phyloP scores from a whole-genome alignment of 2,888 invertebrate species.

The Caenorhabditis macrosperma region DNA sequence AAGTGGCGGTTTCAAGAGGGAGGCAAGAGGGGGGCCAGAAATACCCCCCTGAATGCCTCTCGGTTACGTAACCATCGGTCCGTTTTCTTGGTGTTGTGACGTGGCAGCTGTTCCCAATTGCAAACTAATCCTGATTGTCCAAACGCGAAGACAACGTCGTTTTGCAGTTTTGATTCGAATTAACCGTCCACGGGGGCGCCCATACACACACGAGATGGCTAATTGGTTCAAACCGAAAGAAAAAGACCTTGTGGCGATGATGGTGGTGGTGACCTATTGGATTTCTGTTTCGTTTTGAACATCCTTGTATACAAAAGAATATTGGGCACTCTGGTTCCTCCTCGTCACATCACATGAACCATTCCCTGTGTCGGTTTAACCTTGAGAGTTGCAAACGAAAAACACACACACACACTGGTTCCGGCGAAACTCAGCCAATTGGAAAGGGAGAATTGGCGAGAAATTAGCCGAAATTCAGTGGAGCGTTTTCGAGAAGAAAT shows the following conservation, averaged over 20 bases:
- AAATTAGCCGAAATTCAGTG: slow-evolving; percentile 10
- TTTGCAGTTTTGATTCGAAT: slow-evolving; percentile 49
- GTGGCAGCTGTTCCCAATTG: background rate
- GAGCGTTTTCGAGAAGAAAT: background rate
- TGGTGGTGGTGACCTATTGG: slow-evolving; percentile 42
- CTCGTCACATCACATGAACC: background rate
- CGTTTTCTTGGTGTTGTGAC: slow-evolving; percentile 1
- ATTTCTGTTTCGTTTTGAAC: slow-evolving; percentile 29
- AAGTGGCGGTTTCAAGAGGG: background rate
- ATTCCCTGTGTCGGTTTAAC: background rate
- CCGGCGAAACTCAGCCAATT: slow-evolving; percentile 39
- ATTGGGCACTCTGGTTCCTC: background rate
- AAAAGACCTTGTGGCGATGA: slow-evolving; percentile 33
- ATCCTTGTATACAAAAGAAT: background rate
- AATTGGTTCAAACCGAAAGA: slow-evolving; percentile 44
- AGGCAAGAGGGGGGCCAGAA: background rate
- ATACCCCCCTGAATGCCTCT: background rate
- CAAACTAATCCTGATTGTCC: slow-evolving; percentile 22
- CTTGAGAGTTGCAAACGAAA: slow-evolving; percentile 1
- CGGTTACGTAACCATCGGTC: background rate
- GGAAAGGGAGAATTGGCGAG: slow-evolving; percentile 10
- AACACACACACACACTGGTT: background rate
- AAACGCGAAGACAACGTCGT: slow-evolving; percentile 10
- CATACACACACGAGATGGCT: slow-evolving; percentile 34
- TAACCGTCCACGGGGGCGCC: slow-evolving; percentile 30